Base-by-base conservation (phyloP, 2,797 vertebrate genomes). In the Phrynocephalus guinanensis region DNA sequence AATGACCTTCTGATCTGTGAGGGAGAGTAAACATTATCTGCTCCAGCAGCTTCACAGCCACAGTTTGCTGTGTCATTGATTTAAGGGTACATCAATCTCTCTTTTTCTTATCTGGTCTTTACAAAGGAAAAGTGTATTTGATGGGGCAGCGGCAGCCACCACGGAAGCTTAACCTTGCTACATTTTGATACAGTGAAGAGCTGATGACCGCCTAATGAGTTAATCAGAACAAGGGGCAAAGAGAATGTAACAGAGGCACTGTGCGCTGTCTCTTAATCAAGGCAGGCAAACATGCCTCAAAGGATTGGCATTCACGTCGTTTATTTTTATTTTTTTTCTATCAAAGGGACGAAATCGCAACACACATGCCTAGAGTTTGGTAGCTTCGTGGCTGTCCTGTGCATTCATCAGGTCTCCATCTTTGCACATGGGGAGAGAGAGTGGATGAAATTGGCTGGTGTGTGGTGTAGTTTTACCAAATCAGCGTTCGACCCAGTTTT, bases 401-500 rank as follows among this genome's bases (percentile, higher is more conserved):
- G 52, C 52, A 56, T 56, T 0, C 11, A 8, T 56, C 52, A 44
- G 3, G 38, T 44, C 38, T 84, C 11, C 0, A 4, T 44, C 70
- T 84, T 60, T 81, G 44, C 79, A 76, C 56, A 26, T 73, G 10
- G 86, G 70, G 88, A 78, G 83, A 85, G 50, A 20, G 16, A 7
- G 82, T 90, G 22, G 63, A 30, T 87, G 75, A n/a, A 81, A 33
- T 86, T 92, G 66, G 50, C 71, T 84, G 83, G 44, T 82, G 26
- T 26, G 16, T 68, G 52, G 5, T 0, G 1, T 83, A 82, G 82
- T 75, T 90, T 90, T 63, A 90, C 91, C 70, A 60, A 15, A 1
- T 78, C 87, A 88, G 83, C 28, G 16, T 81, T 87, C 93, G 78
- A 44, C 75, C 90, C 7, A 38, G 92, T 79, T 66, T 92, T 50